Evolutionary conservation across 2,888 invertebrate species (phyloP), one percentile per base, ranked within the genome.

Genomic region (Tetheella fluctuosa): DNA sequence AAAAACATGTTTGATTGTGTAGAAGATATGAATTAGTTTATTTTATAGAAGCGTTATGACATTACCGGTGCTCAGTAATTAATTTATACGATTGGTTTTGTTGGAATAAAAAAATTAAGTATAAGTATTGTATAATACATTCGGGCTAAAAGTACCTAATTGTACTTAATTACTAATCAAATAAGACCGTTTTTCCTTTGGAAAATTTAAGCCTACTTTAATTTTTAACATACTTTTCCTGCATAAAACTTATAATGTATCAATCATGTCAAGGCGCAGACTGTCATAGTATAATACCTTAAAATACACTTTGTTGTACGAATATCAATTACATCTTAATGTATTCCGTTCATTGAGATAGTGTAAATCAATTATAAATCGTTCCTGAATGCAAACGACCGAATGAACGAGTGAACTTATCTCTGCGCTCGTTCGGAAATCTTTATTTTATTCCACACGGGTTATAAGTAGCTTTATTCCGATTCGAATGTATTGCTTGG

Each of bases 321-420:
- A 20, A n/a, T 59, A 65, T 74, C 69, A 48, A 69, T 77, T 75
- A 63, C 70, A 67, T 60, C 57, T 64, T 70, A 68, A 76, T 68
- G 39, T 69, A 75, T 75, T 69, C 71, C 23, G 54, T 37, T 57
- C 37, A 34, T 39, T 54, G 53, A 59, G 63, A 73, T 66, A 62
- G 65, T 73, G 70, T 72, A 71, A 80, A 79, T 80, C 76, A 76
- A 77, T 77, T 76, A 76, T 69, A 77, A 74, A 79, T 76, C 66
- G 76, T 68, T 77, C 68, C 61, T 59, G 63, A 74, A 80, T 78
- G 71, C 69, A 73, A 77, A 75, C 70, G 70, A 73, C 54, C 54
- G 68, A 67, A 61, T 63, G 65, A 61, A 57, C 63, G 63, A 68
- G 39, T 57, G 59, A 64, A 60, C 56, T 68, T 71, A 70, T 71